A percentile compares a stretch with the other conserved stretches of the same genome.
phyloP scores from a whole-genome alignment of 2,797 vertebrate species.

The Decapterus maruadsi region DNA sequence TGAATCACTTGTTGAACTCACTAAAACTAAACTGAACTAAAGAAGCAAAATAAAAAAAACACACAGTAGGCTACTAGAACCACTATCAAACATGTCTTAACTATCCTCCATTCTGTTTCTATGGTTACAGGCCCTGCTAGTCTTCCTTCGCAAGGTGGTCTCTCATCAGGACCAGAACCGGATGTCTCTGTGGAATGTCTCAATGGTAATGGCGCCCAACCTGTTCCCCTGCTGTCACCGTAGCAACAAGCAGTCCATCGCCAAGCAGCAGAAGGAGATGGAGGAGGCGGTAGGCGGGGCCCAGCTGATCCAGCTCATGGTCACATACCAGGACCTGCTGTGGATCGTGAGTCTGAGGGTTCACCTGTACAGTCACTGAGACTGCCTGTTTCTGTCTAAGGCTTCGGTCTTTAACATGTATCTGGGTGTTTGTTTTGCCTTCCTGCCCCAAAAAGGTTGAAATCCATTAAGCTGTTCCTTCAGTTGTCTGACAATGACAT shows the following conservation, averaged over 20 bases:
- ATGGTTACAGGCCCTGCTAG: slow-evolving; percentile 89
- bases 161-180: slow-evolving; percentile 93
- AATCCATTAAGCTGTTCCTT: no score
- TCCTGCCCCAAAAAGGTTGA: no score
- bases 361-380: no score
- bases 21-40: no score
- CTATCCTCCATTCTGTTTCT: slow-evolving; percentile 7
- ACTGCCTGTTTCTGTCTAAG: no score
- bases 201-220: slow-evolving; percentile 96
- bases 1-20: no score
- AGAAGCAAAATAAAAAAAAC: no score
- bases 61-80: no score
- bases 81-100: no score
- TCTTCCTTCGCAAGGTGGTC: slow-evolving; percentile 93
- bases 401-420: no score
- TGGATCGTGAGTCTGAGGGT: slow-evolving; percentile 88
- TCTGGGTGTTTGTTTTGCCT: no score
- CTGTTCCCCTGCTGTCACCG: slow-evolving; percentile 87
- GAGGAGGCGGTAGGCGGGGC: slow-evolving; percentile 90
- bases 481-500: no score
- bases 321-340: slow-evolving; percentile 93
- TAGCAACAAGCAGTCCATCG: slow-evolving; percentile 81
- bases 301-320: slow-evolving; percentile 90
- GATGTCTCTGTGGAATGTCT: slow-evolving; percentile 97
- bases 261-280: slow-evolving; percentile 88